Conservation (phyloP, 2,797 vertebrate species). For the Pygocentrus nattereri region DNA sequence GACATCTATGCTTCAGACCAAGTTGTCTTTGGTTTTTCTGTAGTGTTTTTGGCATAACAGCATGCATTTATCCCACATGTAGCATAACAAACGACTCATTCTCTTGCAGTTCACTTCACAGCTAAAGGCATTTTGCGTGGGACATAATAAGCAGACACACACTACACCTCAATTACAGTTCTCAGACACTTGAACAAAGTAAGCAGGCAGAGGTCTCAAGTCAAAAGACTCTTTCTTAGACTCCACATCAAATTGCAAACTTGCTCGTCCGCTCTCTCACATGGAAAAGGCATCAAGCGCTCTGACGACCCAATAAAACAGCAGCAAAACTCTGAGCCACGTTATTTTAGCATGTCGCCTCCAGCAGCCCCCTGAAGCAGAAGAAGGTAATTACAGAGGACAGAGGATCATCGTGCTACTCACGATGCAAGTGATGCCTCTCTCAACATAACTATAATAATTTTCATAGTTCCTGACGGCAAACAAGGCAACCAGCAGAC, state of each 20-base stretch:
- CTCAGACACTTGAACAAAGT: not conserved
- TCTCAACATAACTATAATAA: conserved; percentile 3
- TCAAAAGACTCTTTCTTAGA: not conserved
- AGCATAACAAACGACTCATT: not conserved
- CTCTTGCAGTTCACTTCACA: not conserved
- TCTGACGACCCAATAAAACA: not conserved
- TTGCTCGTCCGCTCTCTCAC: not conserved
- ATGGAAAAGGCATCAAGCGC: not conserved
- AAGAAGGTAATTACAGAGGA: conserved; percentile 7
- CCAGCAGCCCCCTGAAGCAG: not conserved
- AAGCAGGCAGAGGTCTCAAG: not conserved
- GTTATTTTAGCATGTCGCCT: not conserved
- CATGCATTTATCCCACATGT: not conserved
- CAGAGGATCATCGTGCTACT: not conserved
- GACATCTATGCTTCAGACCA: not conserved
- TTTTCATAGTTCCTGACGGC: not conserved
- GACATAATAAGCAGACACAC: not conserved
- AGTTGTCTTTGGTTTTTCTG: not conserved
- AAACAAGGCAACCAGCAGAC: not conserved
- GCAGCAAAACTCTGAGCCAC: not conserved
- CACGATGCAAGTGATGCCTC: not conserved
- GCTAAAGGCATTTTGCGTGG: not conserved
- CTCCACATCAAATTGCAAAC: not conserved
- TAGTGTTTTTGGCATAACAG: not conserved
- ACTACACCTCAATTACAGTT: not conserved